Evolutionary conservation across 2,888 invertebrate species (phyloP), one percentile per base, ranked within the genome.

Genomic region (Diadegma fenestrale): DNA sequence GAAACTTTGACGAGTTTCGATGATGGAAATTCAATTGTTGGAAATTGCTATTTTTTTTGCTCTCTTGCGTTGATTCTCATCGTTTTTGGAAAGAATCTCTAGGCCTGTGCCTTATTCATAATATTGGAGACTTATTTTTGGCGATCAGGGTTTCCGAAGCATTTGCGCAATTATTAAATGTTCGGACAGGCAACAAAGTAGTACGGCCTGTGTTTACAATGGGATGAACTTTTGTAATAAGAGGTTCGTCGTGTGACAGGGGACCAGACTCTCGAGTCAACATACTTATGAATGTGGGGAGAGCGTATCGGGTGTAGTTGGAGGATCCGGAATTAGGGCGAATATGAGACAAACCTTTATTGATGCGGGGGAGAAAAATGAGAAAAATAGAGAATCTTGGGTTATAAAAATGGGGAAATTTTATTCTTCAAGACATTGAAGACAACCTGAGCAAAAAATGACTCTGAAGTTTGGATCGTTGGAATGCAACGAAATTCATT

Each of bases 181-280:
- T 73, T 41, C 41, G 61, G 64, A 64, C 37, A 12, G 14, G 10
- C 37, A 43, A 43, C n/a, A n/a, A n/a, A n/a, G n/a, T n/a, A 41
- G n/a, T 76, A 76, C n/a, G 17, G 66, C 48, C 41, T 33, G 5
- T 80, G 80, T 84, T 80, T 77, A 54, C 58, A 58, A 71, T 83
- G 48, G 73, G 58, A 79, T 76, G 61, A 72, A 84, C 77, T 76
- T 19, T 14, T 51, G 61, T 68, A 68, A 83, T 68, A 68, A 83
- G 79, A 73, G 79, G 51, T 75, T 83, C 75, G 43, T 61, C 72
- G 19, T 77, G 48, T 77, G 48, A 80, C 30, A 58, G 61, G 17
- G 41, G 61, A 33, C 61, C 84, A 80, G 76, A 80, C 77, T 66
- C 45, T 48, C 43, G 26, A 45, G 72, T 84, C 77, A 84, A 80